Evolutionary conservation across 2,888 invertebrate species (phyloP), one percentile per base, ranked within the genome.

Genomic region (Lycocerus yunnanus): DNA sequence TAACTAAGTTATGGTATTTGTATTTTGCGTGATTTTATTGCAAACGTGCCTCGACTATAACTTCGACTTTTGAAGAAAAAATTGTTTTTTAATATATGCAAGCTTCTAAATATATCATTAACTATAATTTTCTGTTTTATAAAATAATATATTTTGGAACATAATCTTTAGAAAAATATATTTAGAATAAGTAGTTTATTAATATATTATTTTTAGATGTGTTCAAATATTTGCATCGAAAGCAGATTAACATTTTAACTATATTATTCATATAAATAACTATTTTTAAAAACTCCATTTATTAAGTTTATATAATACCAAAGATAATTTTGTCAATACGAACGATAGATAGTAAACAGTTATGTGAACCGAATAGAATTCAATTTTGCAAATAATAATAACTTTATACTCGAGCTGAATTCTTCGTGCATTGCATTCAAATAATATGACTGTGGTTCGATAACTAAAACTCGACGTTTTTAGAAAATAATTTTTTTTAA

Each of bases 21-120:
- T 61, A 72, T 73, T 73, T 73, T 65, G 73, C 73, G 73, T 73
- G 73, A 73, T 68, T 69, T 73, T 63, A 20, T 68, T 61, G 63
- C 3, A 72, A 68, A 72, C 66, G 27, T 68, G 16, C 43, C n/a
- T 43, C 3, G 69, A 73, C 66, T 58, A n/a, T n/a, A 68, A 66
- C 68, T 68, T 67, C 72, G 61, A 63, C 43, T 43, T 43, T 43
- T 43, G 43, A 43, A 21, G 68, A 68, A 67, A 71, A 72, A 20
- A 67, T 68, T 63, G 58, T 68, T 68, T 68, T 66, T 61, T 61
- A 27, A 72, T 68, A 68, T 61, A 59, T 63, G 20, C 61, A 63
- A 63, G 20, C 43, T 43, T 43, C 43, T 43, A 43, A 43, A 43
- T 43, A 43, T 43, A 43, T 43, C 43, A 43, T 43, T 43, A 43